Base-by-base conservation (phyloP, 2,888 invertebrate species). In the Spodoptera exigua region DNA sequence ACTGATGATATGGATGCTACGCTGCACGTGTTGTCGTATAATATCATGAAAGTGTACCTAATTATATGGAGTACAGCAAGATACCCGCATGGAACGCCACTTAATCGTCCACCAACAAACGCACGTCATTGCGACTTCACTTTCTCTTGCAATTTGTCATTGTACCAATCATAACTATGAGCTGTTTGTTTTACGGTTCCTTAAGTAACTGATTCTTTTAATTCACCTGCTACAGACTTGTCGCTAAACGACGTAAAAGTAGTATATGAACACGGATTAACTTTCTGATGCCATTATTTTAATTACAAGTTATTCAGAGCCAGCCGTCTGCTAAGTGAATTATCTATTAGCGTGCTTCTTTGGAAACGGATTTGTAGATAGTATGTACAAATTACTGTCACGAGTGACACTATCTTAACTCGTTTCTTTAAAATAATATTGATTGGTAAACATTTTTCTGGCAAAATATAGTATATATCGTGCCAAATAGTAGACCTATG, bases 41-140 rank as follows among this genome's bases (percentile, higher is more conserved):
- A 61, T 21, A 56, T 56, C 61, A 62, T 43, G 61, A 60, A 65
- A 64, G 40, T 66, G 52, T 65, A 43, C 54, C 57, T 78, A 82
- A 82, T 83, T 78, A 79, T 43, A 45, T 74, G 64, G 62, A 74
- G 70, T 74, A 59, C 81, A 78, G 78, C 79, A 79, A 78, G 78
- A 70, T 65, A 70, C 78, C 79, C 72, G 72, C 76, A 80, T 72
- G 47, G 55, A 55, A 65, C 77, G 45, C 69, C 67, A 78, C 76
- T 82, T 80, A 68, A 69, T 68, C 74, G 72, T 64, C 74, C 66
- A 67, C 64, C 74, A 53, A 76, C 74, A 74, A 76, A 76, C 68
- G 61, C 74, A 74, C 74, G 72, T 76, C 75, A 76, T 92, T 90
- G 90, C 91, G 85, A 91, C 89, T 91, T 88, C 86, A 90, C 92